A percentile compares a stretch with the other conserved stretches of the same genome.
Evolutionary conservation across 2,888 invertebrate species (phyloP).

Genomic region (Drosophila infuscata): DNA sequence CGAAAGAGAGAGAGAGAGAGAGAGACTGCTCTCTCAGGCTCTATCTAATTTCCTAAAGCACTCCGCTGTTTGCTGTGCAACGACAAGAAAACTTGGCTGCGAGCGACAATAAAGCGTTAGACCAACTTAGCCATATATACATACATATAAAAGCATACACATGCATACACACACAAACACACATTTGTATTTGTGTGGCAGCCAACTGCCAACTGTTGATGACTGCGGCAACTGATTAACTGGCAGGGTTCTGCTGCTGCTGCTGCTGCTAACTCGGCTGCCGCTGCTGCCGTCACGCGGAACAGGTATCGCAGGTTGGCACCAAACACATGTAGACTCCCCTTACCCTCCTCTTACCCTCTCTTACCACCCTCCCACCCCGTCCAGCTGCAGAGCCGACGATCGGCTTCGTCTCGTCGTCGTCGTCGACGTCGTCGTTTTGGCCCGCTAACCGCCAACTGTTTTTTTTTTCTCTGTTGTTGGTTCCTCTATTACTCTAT

Average conservation of each 20-base stretch:
- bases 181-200: constrained; percentile 52
- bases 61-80: constrained; percentile 57
- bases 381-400: constrained; percentile 42
- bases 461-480: constrained; percentile 50
- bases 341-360: neutral
- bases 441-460: constrained; percentile 61
- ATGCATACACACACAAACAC: constrained; percentile 13
- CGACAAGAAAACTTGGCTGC: constrained; percentile 43
- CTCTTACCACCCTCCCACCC: neutral
- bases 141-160: neutral
- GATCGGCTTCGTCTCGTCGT: constrained; percentile 37
- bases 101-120: constrained; percentile 57
- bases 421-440: constrained; percentile 31
- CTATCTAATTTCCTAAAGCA: constrained; percentile 67
- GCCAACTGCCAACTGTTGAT: constrained; percentile 71
- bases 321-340: constrained; percentile 71
- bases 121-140: constrained; percentile 48
- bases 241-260: constrained; percentile 63
- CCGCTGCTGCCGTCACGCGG: constrained; percentile 67
- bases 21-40: constrained; percentile 37
- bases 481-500: constrained; percentile 64
- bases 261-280: constrained; percentile 21
- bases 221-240: constrained; percentile 77
- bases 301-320: constrained; percentile 80
- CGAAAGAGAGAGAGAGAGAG: neutral